phyloP scores from a whole-genome alignment of 2,113 vertebrate species.

The Malurus elegans region DNA sequence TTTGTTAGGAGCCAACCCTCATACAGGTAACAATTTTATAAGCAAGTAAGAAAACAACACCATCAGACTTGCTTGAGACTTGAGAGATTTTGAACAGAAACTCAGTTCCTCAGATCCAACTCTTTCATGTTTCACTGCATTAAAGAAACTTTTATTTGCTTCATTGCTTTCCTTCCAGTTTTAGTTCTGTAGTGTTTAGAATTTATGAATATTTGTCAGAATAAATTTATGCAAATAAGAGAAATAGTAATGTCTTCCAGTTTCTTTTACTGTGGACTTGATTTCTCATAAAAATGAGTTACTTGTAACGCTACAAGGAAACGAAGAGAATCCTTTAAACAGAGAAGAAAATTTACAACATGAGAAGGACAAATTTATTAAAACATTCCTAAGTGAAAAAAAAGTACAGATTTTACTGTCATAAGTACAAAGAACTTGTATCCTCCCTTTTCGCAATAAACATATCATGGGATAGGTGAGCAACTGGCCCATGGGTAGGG shows the following conservation, averaged over 20 bases:
- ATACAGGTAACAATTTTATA: not conserved
- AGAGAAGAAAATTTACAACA: not conserved
- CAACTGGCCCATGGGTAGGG: not conserved
- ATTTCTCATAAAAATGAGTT: not conserved
- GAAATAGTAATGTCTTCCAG: not conserved
- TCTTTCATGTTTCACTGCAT: not conserved
- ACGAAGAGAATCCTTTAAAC: not conserved
- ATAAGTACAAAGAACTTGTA: not conserved
- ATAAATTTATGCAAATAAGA: not conserved
- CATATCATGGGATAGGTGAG: not conserved
- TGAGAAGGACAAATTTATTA: not conserved
- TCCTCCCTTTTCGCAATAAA: not conserved
- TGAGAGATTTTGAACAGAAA: not conserved
- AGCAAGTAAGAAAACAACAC: not conserved
- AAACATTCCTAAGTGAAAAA: not conserved
- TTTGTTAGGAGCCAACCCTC: not conserved
- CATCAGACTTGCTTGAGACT: not conserved
- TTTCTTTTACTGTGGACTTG: not conserved
- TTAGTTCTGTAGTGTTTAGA: not conserved
- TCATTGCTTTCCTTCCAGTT: not conserved
- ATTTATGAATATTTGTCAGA: not conserved
- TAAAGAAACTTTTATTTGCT: not conserved
- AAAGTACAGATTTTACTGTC: not conserved
- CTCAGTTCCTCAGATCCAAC: not conserved
- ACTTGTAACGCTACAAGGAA: not conserved